A percentile compares a stretch with the other conserved stretches of the same genome.
phyloP scores from a whole-genome alignment of 2,113 vertebrate species.

The Pluvianellus socialis region DNA sequence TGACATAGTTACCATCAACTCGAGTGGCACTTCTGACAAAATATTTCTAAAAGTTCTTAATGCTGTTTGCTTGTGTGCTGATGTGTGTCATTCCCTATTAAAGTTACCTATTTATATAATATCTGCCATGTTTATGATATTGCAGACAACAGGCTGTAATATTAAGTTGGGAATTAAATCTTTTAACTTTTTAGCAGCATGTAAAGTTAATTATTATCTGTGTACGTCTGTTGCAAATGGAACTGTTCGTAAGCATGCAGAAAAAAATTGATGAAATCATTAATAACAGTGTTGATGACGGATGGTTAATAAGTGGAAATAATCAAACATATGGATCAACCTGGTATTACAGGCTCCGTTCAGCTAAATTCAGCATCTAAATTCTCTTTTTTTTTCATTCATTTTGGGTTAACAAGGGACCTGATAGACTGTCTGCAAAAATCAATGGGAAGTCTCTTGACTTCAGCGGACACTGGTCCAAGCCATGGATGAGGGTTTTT shows the following conservation, averaged over 20 bases:
- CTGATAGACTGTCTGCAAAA: not conserved
- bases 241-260: not conserved
- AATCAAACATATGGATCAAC: not conserved
- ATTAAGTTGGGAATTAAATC: not conserved
- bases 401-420: not conserved
- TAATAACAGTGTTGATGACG: not conserved
- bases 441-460: not conserved
- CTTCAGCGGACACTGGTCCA: not conserved
- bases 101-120: not conserved
- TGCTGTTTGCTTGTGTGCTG: not conserved
- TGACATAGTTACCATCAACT: not conserved
- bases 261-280: not conserved
- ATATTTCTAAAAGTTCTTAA: not conserved
- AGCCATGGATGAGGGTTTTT: not conserved
- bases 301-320: not conserved
- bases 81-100: not conserved
- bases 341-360: not conserved
- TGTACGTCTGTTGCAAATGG: not conserved
- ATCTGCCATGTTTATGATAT: not conserved
- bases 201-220: not conserved
- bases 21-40: not conserved
- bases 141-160: not conserved
- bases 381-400: not conserved
- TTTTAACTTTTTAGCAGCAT: not conserved
- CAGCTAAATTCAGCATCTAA: not conserved